Evolutionary conservation across 2,888 invertebrate genomes (phyloP).

Genomic region (Eupithecia insigniata): DNA sequence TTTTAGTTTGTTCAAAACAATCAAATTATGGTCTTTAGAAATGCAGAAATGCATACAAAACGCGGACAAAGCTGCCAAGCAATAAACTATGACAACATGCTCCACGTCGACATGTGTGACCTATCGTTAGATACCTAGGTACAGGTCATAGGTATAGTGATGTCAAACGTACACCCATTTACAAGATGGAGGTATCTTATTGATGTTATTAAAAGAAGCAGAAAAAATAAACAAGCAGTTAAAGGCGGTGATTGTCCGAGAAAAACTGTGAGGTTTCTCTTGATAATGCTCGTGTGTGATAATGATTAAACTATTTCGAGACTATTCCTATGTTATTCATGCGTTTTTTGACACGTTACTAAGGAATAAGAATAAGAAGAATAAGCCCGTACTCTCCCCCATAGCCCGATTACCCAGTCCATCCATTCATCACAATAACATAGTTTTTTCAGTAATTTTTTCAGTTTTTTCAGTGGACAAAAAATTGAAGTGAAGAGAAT

Average conservation of each 20-base stretch:
- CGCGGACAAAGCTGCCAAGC: neutral
- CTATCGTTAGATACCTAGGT: neutral
- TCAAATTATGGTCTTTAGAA: neutral
- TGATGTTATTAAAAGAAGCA: neutral
- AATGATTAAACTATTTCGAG: no score
- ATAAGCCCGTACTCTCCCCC: no score
- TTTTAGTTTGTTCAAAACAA: no score
- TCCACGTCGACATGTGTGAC: neutral
- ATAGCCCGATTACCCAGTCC: no score
- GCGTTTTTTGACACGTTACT: no score
- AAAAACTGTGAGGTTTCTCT: neutral
- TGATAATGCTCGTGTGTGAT: neutral
- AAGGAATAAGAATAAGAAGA: no score
- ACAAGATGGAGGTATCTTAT: neutral
- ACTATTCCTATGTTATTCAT: neutral
- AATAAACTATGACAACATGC: neutral
- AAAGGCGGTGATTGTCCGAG: neutral
- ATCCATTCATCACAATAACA: no score
- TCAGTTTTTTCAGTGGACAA: no score
- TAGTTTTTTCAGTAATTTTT: no score
- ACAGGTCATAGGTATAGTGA: neutral
- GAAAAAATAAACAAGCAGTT: neutral
- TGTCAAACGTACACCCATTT: neutral
- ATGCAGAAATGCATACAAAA: neutral
- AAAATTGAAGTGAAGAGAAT: no score